These are phyloP conservation scores for Sebastes melanostomus DNA, from an alignment of 2,797 vertebrate genomes.

Conservation along the genomic window DNA sequence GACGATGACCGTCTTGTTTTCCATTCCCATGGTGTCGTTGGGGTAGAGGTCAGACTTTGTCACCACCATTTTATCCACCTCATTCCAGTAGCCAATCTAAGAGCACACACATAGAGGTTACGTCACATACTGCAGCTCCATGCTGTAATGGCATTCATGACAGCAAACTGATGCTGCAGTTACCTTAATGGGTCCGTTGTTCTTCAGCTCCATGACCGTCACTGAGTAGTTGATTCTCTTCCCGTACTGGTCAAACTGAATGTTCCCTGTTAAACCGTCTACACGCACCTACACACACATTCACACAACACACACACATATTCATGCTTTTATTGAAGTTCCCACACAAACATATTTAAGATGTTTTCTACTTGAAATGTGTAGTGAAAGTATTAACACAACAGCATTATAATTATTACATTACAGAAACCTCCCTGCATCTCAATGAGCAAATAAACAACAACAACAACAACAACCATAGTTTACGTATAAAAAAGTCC, in stretches of 20 bases:
- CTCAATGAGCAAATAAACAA: neutral
- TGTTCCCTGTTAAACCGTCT: slow-evolving; percentile 94
- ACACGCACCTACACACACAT: slow-evolving; percentile 87
- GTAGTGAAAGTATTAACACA: neutral
- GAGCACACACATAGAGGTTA: slow-evolving; percentile 15
- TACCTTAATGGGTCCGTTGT: slow-evolving; percentile 96
- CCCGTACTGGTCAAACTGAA: slow-evolving; percentile 97
- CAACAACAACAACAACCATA: neutral
- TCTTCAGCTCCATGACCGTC: slow-evolving; percentile 97
- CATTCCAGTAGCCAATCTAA: slow-evolving; percentile 98
- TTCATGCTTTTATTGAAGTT: neutral
- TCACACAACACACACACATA: neutral
- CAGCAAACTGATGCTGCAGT: neutral
- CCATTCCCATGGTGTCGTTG: slow-evolving; percentile 94
- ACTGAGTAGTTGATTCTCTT: slow-evolving; percentile 97
- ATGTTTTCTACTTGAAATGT: neutral
- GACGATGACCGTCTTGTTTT: slow-evolving; percentile 97
- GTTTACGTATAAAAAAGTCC: neutral
- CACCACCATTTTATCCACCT: slow-evolving; percentile 97
- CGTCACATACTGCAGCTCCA: neutral
- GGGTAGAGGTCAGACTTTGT: slow-evolving; percentile 91
- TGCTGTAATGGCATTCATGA: neutral
- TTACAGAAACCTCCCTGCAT: neutral
- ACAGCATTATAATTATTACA: neutral
- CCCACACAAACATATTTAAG: neutral